These are phyloP conservation scores for Mobula birostris DNA, from an alignment of 2,113 vertebrate species.

Conservation along the genomic window DNA sequence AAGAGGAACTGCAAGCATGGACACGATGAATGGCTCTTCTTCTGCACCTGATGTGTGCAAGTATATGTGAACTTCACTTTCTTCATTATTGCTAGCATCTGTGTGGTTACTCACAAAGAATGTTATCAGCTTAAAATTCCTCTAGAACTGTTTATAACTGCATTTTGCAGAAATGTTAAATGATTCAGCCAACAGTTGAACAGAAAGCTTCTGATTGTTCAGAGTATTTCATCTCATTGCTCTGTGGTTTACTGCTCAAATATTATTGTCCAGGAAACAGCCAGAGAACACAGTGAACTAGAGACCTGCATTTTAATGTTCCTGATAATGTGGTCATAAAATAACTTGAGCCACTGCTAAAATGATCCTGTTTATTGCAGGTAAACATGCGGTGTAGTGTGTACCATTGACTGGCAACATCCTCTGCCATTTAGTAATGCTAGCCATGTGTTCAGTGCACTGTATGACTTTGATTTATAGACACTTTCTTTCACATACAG, in stretches of 20 bases:
- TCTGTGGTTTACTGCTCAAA: background rate
- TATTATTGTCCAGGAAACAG: background rate
- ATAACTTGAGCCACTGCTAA: background rate
- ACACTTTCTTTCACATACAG: background rate
- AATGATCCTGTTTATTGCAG: background rate
- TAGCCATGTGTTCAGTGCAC: background rate
- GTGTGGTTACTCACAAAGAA: constrained; percentile 3
- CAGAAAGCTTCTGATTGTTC: background rate
- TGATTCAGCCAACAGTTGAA: background rate
- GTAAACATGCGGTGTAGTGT: background rate
- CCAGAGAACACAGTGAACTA: background rate
- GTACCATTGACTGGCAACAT: background rate
- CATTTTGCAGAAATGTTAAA: background rate
- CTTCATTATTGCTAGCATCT: too few relatives aligned
- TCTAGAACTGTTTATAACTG: background rate
- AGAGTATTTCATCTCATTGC: background rate
- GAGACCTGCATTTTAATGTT: background rate
- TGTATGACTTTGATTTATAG: background rate
- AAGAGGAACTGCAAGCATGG: background rate
- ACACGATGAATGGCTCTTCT: background rate
- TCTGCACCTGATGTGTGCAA: background rate
- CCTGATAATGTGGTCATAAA: background rate
- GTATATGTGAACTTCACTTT: background rate
- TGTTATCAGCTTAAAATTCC: background rate
- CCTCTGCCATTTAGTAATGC: background rate